Base-by-base conservation (phyloP, 2,797 vertebrate genomes). In the Pogonophryne albipinna region DNA sequence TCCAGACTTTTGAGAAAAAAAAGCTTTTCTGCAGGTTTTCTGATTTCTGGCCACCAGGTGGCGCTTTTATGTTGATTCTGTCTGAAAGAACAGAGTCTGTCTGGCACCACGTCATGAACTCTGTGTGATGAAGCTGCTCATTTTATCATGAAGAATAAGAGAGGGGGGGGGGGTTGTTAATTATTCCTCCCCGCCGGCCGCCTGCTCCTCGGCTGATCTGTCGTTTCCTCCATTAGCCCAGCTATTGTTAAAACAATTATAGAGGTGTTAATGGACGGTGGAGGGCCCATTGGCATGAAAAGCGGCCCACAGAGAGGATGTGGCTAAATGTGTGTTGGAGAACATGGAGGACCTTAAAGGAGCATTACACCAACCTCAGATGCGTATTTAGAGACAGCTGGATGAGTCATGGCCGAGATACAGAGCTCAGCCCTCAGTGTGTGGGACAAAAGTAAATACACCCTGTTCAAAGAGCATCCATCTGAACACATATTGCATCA, bases 201-300 rank as follows among this genome's bases (percentile, higher is more conserved):
- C 3, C 42, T 10, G 11, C 58, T 60, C 49, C 64, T 47, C 12
- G 65, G 31, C 27, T 69, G 89, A 94, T 89, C 66, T 78, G 85
- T 76, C 23, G 85, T 65, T 95, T 95, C 93, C 94, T 94, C 90
- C 85, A 94, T 93, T 94, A 94, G 89, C 82, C 86, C 80, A 79
- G 44, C 92, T 66, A 73, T 95, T 95, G 93, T 95, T 91, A 89
- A 88, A 80, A 79, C 91, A 94, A 93, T 95, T 93, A 93, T 76
- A 87, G 90, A 93, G 92, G 93, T 94, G 95, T 94, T 95, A 95
- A 96, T 95, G 91, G 92, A 74, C 74, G 86, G 13, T 47, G 80
- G 67, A 58, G 10, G 66, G 42, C 23, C 61, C 61, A 80, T 79
- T 85, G 76, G 75, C 60, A 82, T 82, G 87, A 92, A 13, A 89